These are phyloP conservation scores for Acanthaster planci DNA, from an alignment of 35 echinoderm and acorn worm species.

Conservation along the genomic window DNA sequence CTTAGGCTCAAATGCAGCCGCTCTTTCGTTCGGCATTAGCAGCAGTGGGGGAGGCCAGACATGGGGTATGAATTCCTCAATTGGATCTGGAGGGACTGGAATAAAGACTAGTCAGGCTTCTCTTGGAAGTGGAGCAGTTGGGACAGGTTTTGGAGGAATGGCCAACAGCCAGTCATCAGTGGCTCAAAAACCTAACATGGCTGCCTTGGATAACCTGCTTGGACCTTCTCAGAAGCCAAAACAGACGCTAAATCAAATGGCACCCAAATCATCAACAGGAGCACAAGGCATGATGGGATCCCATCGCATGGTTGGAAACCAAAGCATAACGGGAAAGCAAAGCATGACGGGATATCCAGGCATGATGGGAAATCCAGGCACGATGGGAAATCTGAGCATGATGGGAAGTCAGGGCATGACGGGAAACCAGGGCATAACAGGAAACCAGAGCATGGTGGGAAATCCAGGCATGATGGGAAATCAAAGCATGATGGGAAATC, in stretches of 20 bases:
- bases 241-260: conserved; percentile 77
- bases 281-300: conserved; percentile 23
- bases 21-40: conserved; percentile 12
- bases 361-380: conserved; percentile 18
- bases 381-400: not conserved
- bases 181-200: conserved; percentile 76
- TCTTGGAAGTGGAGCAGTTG: conserved; percentile 12
- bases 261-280: conserved; percentile 26
- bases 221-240: conserved; percentile 64
- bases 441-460: conserved; percentile 37
- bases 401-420: conserved; percentile 7
- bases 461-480: conserved; percentile 51
- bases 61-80: conserved; percentile 9
- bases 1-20: not conserved
- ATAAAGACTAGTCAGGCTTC: not conserved
- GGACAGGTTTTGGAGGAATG: conserved; percentile 1
- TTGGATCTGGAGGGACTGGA: not conserved
- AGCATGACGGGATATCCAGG: conserved; percentile 22
- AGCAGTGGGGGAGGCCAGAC: not conserved
- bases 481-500: conserved; percentile 51
- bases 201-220: conserved; percentile 82
- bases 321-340: conserved; percentile 11
- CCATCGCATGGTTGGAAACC: conserved; percentile 16
- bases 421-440: conserved; percentile 10
- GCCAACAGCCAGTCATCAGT: conserved; percentile 18